phyloP scores from a whole-genome alignment of 2,888 invertebrate species.

The Gibbula magus region DNA sequence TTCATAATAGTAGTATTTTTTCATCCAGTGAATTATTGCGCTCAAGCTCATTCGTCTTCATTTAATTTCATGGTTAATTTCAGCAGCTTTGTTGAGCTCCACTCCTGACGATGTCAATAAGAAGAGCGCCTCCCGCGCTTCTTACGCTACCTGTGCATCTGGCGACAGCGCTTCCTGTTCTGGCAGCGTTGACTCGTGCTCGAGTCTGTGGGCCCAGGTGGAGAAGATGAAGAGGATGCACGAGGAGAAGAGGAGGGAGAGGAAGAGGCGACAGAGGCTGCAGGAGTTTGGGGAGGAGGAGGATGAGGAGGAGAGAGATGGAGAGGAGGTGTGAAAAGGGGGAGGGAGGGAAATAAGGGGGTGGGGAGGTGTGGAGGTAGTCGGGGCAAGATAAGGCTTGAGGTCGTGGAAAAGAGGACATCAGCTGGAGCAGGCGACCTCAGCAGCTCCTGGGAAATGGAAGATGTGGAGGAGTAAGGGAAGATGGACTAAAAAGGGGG shows the following conservation, averaged over 20 bases:
- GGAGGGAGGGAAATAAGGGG: background rate
- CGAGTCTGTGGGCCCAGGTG: background rate
- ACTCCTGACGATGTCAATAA: too few species aligned
- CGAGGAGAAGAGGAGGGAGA: background rate
- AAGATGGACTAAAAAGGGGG: background rate
- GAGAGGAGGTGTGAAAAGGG: background rate
- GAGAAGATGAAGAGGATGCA: background rate
- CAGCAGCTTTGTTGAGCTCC: too few species aligned
- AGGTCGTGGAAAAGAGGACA: background rate
- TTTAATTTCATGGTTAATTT: too few species aligned
- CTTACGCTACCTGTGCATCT: too few species aligned
- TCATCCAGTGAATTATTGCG: too few species aligned
- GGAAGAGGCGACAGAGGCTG: background rate
- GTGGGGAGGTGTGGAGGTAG: background rate
- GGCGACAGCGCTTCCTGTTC: too few species aligned
- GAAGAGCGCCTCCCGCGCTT: too few species aligned
- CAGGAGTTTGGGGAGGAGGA: background rate
- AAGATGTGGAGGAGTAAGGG: background rate
- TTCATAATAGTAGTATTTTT: too few species aligned
- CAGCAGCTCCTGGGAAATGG: background rate
- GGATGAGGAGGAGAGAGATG: background rate
- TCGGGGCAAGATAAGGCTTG: background rate
- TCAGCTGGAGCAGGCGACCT: background rate
- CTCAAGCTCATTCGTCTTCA: too few species aligned
- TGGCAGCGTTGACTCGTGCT: too few species aligned